Conservation (phyloP, 2,888 invertebrate genomes). For the Eristalis pertinax region DNA sequence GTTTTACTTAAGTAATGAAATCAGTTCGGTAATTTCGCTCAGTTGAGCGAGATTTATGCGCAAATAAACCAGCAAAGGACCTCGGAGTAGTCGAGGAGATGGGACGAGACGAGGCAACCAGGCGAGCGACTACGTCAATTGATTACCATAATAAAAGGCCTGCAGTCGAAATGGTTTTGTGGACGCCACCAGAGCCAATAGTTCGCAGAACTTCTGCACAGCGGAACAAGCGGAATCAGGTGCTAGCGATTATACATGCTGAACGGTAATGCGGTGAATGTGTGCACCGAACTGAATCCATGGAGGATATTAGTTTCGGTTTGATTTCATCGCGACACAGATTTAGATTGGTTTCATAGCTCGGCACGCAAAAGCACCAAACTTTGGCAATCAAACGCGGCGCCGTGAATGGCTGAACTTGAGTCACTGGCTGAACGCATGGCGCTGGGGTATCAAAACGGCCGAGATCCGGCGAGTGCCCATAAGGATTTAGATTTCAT, state of each 20-base stretch:
- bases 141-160: slow-evolving; percentile 40
- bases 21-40: slow-evolving; percentile 50
- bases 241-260: slow-evolving; percentile 9
- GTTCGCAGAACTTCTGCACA: not conserved
- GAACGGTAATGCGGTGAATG: slow-evolving; percentile 27
- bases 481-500: slow-evolving; percentile 2
- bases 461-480: not conserved
- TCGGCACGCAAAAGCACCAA: not conserved
- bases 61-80: slow-evolving; percentile 38
- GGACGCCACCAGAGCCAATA: not conserved
- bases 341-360: not conserved
- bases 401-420: not conserved
- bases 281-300: slow-evolving; percentile 16
- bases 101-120: not conserved
- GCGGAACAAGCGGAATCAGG: not conserved
- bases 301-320: not conserved
- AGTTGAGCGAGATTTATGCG: slow-evolving; percentile 50
- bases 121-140: slow-evolving; percentile 19
- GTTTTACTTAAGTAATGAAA: slow-evolving; percentile 44
- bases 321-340: not conserved
- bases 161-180: slow-evolving; percentile 15
- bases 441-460: not conserved
- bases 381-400: not conserved
- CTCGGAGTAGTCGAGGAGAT: not conserved
- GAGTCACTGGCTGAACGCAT: not conserved